phyloP scores from a whole-genome alignment of 2,888 invertebrate genomes.

The Epirrhoe tristata region DNA sequence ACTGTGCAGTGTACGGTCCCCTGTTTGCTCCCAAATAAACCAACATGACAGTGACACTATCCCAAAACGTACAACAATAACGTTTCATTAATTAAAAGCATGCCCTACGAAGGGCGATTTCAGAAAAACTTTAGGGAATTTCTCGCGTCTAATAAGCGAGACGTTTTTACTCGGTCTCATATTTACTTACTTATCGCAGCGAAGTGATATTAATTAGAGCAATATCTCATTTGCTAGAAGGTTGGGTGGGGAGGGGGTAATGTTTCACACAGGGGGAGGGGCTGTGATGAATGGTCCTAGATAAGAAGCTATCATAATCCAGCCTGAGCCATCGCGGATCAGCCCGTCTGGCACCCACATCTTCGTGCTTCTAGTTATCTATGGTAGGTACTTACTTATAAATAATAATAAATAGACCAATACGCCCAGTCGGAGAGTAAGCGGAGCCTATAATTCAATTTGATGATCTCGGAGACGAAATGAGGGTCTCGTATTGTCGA shows the following conservation, averaged over 20 bases:
- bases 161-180: slow-evolving; percentile 39
- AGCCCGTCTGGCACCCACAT: neutral
- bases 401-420: no score
- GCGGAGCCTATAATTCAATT: no score
- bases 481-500: neutral
- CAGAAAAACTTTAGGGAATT: slow-evolving; percentile 13
- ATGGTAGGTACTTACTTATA: no score
- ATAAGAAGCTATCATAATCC: slow-evolving; percentile 51
- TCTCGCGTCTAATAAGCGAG: slow-evolving; percentile 21
- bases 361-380: neutral
- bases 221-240: slow-evolving; percentile 55
- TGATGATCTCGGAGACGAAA: no score
- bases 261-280: neutral
- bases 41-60: neutral
- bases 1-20: no score
- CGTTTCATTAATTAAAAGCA: slow-evolving; percentile 18
- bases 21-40: neutral
- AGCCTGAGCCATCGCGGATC: slow-evolving; percentile 18
- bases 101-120: slow-evolving; percentile 9
- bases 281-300: slow-evolving; percentile 46
- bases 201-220: slow-evolving; percentile 63
- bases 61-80: slow-evolving; percentile 9
- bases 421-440: no score
- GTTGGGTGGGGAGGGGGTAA: slow-evolving; percentile 4
- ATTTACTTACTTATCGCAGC: slow-evolving; percentile 47